Conservation (phyloP, 1,140 invertebrate species). For the Philotrypesis tridentata region DNA sequence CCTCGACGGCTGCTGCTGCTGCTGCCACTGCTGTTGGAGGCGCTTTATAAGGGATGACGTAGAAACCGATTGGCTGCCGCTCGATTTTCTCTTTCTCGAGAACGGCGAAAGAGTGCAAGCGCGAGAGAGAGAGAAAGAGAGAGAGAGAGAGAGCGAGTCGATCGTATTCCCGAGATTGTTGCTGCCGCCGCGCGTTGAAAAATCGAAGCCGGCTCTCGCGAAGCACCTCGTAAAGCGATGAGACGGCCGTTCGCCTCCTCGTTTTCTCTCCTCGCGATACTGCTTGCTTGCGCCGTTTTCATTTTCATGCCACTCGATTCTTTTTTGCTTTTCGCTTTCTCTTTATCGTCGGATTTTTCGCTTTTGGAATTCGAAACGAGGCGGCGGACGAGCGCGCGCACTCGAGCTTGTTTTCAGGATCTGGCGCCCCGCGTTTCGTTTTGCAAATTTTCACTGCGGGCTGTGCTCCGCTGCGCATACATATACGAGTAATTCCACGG, state of each 20-base stretch:
- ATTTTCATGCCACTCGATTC: background rate
- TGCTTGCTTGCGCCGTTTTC: background rate
- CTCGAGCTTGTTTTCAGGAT: background rate
- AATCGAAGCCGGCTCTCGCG: slow-evolving; percentile 49
- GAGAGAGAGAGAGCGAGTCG: slow-evolving; percentile 14
- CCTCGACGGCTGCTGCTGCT: slow-evolving; percentile 19
- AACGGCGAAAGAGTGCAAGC: background rate
- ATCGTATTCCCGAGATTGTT: slow-evolving; percentile 48
- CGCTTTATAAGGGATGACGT: slow-evolving; percentile 15
- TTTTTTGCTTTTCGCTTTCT: background rate
- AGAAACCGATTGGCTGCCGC: slow-evolving; percentile 41
- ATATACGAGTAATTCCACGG: no score
- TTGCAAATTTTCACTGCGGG: background rate
- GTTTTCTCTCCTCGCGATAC: background rate
- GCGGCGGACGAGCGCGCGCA: no score
- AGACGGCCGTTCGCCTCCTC: slow-evolving; percentile 46
- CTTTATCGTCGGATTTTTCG: slow-evolving; percentile 4
- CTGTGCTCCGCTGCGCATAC: no score
- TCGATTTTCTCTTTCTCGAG: slow-evolving; percentile 29
- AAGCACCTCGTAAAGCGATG: slow-evolving; percentile 53
- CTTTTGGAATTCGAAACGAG: background rate
- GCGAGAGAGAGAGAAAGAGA: slow-evolving; percentile 5
- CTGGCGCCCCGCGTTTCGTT: background rate
- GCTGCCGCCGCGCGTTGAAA: slow-evolving; percentile 50
- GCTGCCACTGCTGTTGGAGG: background rate